phyloP scores from a whole-genome alignment of 2,797 vertebrate genomes.

The Phrynocephalus guinanensis region DNA sequence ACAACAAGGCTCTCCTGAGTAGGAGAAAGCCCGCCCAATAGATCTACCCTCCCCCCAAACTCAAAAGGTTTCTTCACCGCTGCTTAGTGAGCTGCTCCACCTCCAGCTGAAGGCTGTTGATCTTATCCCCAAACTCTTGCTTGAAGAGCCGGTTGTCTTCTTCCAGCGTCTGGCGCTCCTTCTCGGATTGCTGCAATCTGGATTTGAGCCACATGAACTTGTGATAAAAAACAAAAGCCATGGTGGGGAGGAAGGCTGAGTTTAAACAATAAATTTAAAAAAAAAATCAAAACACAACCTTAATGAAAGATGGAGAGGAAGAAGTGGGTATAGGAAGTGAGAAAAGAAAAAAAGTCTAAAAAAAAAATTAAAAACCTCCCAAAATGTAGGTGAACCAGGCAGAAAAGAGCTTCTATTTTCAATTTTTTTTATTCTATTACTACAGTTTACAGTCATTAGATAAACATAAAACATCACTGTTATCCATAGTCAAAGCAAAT shows the following conservation, averaged over 20 bases:
- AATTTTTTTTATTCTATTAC: slow-evolving; percentile 92
- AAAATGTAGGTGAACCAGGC: slow-evolving; percentile 86
- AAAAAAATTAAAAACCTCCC: slow-evolving; percentile 31
- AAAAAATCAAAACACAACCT: slow-evolving; percentile 23
- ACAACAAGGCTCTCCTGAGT: too few relatives aligned
- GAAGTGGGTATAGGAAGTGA: slow-evolving; percentile 68
- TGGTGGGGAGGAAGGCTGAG: slow-evolving; percentile 77
- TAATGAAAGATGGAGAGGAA: slow-evolving; percentile 69
- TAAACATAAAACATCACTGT: slow-evolving; percentile 88
- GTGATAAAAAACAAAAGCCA: slow-evolving; percentile 87
- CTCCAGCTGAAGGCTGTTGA: slow-evolving; percentile 92
- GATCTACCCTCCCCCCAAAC: slow-evolving; percentile 36
- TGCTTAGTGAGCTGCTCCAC: slow-evolving; percentile 89
- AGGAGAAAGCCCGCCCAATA: not conserved
- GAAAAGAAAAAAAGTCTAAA: slow-evolving; percentile 66
- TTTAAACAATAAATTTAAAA: slow-evolving; percentile 73
- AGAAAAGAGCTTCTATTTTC: slow-evolving; percentile 76
- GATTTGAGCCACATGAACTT: slow-evolving; percentile 91
- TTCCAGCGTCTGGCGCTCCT: slow-evolving; percentile 84
- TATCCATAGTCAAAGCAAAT: slow-evolving; percentile 80
- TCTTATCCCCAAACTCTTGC: slow-evolving; percentile 98
- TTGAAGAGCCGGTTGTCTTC: slow-evolving; percentile 97
- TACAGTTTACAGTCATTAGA: slow-evolving; percentile 93
- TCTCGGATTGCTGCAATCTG: slow-evolving; percentile 94
- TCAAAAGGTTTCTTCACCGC: slow-evolving; percentile 82